A percentile compares a stretch with the other conserved stretches of the same genome.
These are phyloP conservation scores for Poeciliopsis turneri DNA, from an alignment of 2,797 vertebrate species.

Conservation along the genomic window DNA sequence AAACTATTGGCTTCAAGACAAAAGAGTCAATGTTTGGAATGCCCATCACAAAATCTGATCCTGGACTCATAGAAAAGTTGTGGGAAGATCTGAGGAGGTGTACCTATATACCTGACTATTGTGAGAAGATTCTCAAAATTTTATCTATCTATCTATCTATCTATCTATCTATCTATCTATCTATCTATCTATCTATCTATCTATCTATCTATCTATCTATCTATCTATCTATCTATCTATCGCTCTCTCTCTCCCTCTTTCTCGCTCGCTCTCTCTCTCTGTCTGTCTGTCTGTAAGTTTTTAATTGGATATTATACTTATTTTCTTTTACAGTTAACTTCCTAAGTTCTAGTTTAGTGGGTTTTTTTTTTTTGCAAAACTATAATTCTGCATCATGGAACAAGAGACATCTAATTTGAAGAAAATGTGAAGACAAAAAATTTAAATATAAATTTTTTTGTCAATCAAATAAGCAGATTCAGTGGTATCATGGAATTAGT, in stretches of 20 bases:
- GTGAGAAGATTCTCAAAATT: not conserved
- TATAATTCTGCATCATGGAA: not conserved
- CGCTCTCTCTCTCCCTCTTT: no score
- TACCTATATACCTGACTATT: not conserved
- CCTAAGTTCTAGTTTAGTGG: not conserved
- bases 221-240: no score
- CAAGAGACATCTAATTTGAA: not conserved
- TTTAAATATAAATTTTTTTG: not conserved
- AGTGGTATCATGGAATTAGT: conserved; percentile 3
- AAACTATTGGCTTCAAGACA: not conserved
- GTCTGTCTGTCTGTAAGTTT: not conserved
- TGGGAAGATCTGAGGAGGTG: not conserved
- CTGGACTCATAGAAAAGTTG: not conserved
- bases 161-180: no score
- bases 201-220: no score
- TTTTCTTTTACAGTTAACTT: not conserved
- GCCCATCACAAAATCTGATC: not conserved
- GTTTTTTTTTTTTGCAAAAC: not conserved
- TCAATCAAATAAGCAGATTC: not conserved
- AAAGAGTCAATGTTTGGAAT: not conserved
- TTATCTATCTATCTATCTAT: not conserved
- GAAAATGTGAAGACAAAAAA: not conserved
- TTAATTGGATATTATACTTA: not conserved
- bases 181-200: no score
- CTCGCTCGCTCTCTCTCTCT: no score